Percentiles rank a stretch among this genome's conserved stretches.
These are phyloP conservation scores for Catharus bicknelli DNA, from an alignment of 2,113 vertebrate species.

Conservation along the genomic window DNA sequence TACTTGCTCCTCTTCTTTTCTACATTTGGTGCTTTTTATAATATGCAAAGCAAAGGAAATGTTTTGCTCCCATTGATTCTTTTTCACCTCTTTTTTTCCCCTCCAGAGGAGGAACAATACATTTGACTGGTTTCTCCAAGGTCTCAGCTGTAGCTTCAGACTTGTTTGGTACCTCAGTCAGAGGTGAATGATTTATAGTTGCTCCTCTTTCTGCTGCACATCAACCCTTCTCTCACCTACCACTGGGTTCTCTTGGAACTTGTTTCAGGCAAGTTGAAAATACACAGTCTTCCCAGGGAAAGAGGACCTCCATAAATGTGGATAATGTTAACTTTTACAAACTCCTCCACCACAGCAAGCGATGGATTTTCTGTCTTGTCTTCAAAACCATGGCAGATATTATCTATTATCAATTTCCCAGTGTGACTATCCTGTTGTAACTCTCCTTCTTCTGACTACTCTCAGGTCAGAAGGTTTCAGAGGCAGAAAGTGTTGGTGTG, in stretches of 20 bases:
- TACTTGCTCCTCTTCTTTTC: constrained; percentile 37
- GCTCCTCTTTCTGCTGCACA: not conserved
- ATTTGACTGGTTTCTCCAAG: constrained; percentile 5
- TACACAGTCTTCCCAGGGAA: not conserved
- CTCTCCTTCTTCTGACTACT: not conserved
- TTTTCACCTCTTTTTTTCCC: not conserved
- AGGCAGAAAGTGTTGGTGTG: not conserved
- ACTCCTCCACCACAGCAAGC: not conserved
- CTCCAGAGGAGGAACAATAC: not conserved
- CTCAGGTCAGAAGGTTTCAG: not conserved
- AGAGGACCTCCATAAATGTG: not conserved
- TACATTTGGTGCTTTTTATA: constrained; percentile 30
- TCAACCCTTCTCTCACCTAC: not conserved
- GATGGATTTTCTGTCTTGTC: not conserved
- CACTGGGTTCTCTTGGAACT: not conserved
- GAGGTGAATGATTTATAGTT: not conserved
- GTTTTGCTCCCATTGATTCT: constrained; percentile 40
- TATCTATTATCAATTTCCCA: not conserved
- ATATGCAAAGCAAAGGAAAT: constrained; percentile 55
- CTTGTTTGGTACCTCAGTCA: not conserved
- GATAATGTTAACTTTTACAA: not conserved
- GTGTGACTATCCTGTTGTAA: not conserved
- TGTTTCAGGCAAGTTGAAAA: not conserved
- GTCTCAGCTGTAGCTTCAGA: not conserved
- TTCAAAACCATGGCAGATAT: not conserved